Evolutionary conservation across 2,888 invertebrate genomes (phyloP).

Genomic region (Brenthis hecate): DNA sequence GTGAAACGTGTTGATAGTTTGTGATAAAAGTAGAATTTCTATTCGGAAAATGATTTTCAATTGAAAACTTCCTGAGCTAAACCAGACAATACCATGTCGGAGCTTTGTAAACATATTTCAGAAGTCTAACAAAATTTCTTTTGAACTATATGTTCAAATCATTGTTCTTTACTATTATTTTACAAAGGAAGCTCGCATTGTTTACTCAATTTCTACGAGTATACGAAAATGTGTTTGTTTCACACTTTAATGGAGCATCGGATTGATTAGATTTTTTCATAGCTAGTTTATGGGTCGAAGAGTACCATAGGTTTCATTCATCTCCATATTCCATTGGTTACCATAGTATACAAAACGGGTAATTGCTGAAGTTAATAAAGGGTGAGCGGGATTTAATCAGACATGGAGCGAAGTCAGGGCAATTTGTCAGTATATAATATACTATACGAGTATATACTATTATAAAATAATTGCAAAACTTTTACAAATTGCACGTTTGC

Average conservation of each 20-base stretch:
- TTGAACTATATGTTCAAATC: constrained; percentile 27
- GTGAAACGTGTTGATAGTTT: constrained; percentile 18
- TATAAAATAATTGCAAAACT: neutral
- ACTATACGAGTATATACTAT: neutral
- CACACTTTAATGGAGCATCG: no score
- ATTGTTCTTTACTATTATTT: constrained; percentile 14
- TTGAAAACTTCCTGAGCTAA: constrained; percentile 39
- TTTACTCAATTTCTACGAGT: neutral
- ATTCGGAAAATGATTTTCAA: constrained; percentile 39
- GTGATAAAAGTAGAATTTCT: constrained; percentile 14
- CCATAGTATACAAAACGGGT: no score
- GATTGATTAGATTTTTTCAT: no score
- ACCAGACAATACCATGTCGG: constrained; percentile 37
- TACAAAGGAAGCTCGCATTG: neutral
- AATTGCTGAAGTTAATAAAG: no score
- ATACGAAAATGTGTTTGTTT: no score
- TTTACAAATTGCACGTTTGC: neutral
- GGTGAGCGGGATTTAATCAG: no score
- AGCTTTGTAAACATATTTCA: constrained; percentile 32
- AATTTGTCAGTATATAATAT: neutral
- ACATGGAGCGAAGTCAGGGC: no score
- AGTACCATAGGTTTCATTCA: no score
- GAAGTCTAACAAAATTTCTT: constrained; percentile 31
- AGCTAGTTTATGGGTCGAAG: no score
- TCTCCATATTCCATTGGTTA: no score